phyloP scores from a whole-genome alignment of 2,888 invertebrate species.

The Dermolepida albohirtum region DNA sequence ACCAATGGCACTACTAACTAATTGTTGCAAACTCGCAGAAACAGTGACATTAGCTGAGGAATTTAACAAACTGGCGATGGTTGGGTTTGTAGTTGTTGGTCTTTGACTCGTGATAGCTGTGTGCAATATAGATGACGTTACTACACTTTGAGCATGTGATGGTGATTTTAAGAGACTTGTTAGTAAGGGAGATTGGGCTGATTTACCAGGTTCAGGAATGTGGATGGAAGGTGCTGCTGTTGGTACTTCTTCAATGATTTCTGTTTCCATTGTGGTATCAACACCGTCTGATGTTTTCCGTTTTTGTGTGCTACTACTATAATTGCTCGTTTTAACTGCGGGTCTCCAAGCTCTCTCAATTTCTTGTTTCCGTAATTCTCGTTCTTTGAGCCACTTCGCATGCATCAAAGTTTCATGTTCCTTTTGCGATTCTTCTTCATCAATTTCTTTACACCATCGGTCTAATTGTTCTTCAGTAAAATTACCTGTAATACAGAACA shows the following conservation, averaged over 20 bases:
- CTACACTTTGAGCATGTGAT: constrained; percentile 66
- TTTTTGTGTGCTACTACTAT: constrained; percentile 57
- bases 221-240: constrained; percentile 44
- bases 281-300: constrained; percentile 61
- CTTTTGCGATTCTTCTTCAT: constrained; percentile 77
- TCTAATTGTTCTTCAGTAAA: constrained; percentile 79
- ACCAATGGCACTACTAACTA: constrained; percentile 66
- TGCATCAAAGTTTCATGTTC: constrained; percentile 76
- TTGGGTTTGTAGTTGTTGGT: constrained; percentile 63
- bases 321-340: constrained; percentile 47
- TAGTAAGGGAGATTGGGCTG: constrained; percentile 78
- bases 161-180: constrained; percentile 85
- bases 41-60: constrained; percentile 59
- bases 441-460: constrained; percentile 80
- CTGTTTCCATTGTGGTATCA: constrained; percentile 58
- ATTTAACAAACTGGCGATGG: constrained; percentile 69
- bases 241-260: constrained; percentile 52
- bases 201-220: constrained; percentile 59
- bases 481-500: constrained; percentile 54
- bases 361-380: constrained; percentile 75
- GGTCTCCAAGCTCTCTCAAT: constrained; percentile 73
- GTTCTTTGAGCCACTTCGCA: constrained; percentile 73
- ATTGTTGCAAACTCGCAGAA: constrained; percentile 66
- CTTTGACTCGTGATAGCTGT: constrained; percentile 64
- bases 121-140: constrained; percentile 63